These are phyloP conservation scores for Erynnis tages DNA, from an alignment of 2,888 invertebrate species.

Conservation along the genomic window DNA sequence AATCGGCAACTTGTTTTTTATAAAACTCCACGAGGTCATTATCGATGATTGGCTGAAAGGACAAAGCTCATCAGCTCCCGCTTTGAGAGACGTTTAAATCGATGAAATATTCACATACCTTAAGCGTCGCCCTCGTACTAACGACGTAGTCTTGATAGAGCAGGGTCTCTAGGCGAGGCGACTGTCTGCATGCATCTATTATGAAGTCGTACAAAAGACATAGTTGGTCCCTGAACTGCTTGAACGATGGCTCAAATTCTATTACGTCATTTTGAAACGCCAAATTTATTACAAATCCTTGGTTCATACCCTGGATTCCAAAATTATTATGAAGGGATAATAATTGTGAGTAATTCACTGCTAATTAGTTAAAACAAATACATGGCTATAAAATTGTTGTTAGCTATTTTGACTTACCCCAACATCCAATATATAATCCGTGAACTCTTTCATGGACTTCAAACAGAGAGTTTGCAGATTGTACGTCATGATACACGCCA, in stretches of 20 bases:
- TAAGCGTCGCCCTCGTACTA: slow-evolving; percentile 44
- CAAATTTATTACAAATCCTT: slow-evolving; percentile 85
- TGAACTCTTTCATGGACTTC: slow-evolving; percentile 89
- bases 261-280: slow-evolving; percentile 82
- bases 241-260: slow-evolving; percentile 88
- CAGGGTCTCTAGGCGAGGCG: slow-evolving; percentile 91
- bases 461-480: slow-evolving; percentile 91
- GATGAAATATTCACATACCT: slow-evolving; percentile 76
- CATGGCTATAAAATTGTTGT: not conserved
- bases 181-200: slow-evolving; percentile 85
- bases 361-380: not conserved
- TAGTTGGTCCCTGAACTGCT: slow-evolving; percentile 86
- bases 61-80: not conserved
- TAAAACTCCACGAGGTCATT: slow-evolving; percentile 84
- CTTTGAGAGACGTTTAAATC: not conserved
- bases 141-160: slow-evolving; percentile 84
- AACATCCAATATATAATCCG: slow-evolving; percentile 88
- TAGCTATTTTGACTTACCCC: slow-evolving; percentile 77
- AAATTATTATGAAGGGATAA: not conserved
- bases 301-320: slow-evolving; percentile 81
- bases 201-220: slow-evolving; percentile 87
- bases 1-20: slow-evolving; percentile 80
- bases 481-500: slow-evolving; percentile 93
- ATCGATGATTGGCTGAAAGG: slow-evolving; percentile 88
- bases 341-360: not conserved